Conservation (phyloP, 2,797 vertebrate genomes). For the Choloepus didactylus region DNA sequence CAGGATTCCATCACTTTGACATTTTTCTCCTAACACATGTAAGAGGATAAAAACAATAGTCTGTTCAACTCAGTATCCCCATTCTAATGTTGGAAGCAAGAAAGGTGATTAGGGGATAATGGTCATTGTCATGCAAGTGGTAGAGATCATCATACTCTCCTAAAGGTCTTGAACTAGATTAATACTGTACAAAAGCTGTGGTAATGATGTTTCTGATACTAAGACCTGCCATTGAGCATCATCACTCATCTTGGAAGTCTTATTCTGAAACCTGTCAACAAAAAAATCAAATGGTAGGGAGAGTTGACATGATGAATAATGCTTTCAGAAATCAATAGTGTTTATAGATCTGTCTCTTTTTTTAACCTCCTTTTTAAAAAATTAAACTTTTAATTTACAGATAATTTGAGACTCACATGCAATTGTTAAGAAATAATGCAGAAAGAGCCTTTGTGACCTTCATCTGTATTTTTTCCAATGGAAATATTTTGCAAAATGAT, state of each 20-base stretch:
- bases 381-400: too few relatives aligned
- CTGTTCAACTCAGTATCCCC: neutral
- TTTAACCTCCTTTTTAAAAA: too few relatives aligned
- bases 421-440: too few relatives aligned
- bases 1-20: neutral
- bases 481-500: too few relatives aligned
- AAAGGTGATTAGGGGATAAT: neutral
- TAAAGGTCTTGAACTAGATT: neutral
- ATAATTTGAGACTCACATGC: too few relatives aligned
- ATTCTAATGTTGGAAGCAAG: neutral
- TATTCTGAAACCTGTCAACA: neutral
- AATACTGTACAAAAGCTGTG: neutral
- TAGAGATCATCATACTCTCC: neutral
- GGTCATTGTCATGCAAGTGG: neutral
- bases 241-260: neutral
- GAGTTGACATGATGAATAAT: too few relatives aligned
- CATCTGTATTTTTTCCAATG: too few relatives aligned
- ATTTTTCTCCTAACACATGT: neutral
- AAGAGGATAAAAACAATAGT: neutral
- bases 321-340: too few relatives aligned
- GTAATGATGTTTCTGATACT: neutral
- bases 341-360: too few relatives aligned
- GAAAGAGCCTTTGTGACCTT: too few relatives aligned
- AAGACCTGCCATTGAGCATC: neutral
- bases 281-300: neutral